Percentiles rank a stretch among this genome's conserved stretches.
Evolutionary conservation across 2,888 invertebrate genomes (phyloP).

Genomic region (Platerodrilus igneus): DNA sequence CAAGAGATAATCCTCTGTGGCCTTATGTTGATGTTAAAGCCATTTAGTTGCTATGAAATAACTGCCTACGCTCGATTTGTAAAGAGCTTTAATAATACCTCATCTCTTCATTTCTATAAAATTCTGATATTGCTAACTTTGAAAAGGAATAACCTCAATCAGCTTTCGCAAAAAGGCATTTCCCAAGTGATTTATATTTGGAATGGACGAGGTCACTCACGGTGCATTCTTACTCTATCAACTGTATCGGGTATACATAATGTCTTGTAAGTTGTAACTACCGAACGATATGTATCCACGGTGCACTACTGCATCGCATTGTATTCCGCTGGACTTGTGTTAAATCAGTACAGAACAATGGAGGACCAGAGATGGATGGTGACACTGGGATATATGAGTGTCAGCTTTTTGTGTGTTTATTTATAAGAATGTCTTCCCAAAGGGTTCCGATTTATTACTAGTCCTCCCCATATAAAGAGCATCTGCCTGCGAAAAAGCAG

Average conservation of each 20-base stretch:
- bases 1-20: conserved; percentile 28
- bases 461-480: conserved; percentile 41
- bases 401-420: conserved; percentile 34
- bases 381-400: conserved; percentile 38
- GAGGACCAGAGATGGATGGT: conserved; percentile 36
- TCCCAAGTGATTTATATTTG: too few relatives aligned
- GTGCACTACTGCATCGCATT: conserved; percentile 43
- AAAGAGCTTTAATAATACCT: conserved; percentile 1
- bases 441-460: conserved; percentile 37
- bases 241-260: conserved; percentile 32
- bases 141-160: too few relatives aligned
- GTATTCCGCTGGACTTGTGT: conserved; percentile 40
- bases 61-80: not conserved
- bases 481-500: conserved; percentile 50
- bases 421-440: conserved; percentile 30
- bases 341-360: conserved; percentile 44
- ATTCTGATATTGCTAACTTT: conserved; percentile 1
- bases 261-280: conserved; percentile 32
- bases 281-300: conserved; percentile 34
- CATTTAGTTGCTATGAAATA: not conserved
- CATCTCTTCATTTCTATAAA: conserved; percentile 1
- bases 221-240: conserved; percentile 29
- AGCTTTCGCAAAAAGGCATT: too few relatives aligned
- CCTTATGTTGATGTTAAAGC: conserved; percentile 11
- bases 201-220: conserved; percentile 23